Base-by-base conservation (phyloP, 2,888 invertebrate species). In the Linnaemya vulpina region DNA sequence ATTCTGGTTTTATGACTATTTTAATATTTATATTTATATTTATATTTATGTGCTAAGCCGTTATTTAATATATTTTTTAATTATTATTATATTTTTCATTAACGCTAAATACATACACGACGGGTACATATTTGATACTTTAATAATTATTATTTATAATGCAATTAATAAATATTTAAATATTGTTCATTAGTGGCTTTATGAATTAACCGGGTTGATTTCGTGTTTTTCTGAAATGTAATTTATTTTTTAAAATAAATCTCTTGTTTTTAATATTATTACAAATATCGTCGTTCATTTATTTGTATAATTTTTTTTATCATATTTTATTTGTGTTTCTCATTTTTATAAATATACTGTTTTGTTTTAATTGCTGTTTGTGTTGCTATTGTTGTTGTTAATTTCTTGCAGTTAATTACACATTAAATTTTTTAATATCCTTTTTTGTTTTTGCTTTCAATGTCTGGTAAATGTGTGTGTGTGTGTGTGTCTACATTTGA, bases 131-230 rank as follows among this genome's bases (percentile, higher is more conserved):
- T 78, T 85, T 80, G 68, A 80, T 86, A 68, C 25, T 67, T 70
- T 76, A 49, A 51, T 71, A 67, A 80, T 80, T 65, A 40, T 82
- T 70, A 71, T 60, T 70, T 53, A 75, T 82, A 77, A 62, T 84
- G 73, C 79, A 82, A 85, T 85, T 85, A 82, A 82, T 85, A 79
- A 82, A 79, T 85, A 85, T 82, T 85, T 85, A 82, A 82, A 82
- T 79, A 82, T 79, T 82, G 75, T 85, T 85, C 78, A 85, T 85
- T 85, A 79, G 85, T 79, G 85, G 85, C 75, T 79, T 85, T 82
- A 74, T 76, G 79, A 82, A 85, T 85, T 85, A 85, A 85, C 82
- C 82, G 53, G 75, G 65, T 71, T 60, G 70, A 70, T 74, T 75
- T 49, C n/a, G 11, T 55, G 58, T 10, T 63, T 13, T 70, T 20